Percentiles rank a stretch among this genome's conserved stretches.
phyloP scores from a whole-genome alignment of 1,140 invertebrate species.

The Portunus trituberculatus region DNA sequence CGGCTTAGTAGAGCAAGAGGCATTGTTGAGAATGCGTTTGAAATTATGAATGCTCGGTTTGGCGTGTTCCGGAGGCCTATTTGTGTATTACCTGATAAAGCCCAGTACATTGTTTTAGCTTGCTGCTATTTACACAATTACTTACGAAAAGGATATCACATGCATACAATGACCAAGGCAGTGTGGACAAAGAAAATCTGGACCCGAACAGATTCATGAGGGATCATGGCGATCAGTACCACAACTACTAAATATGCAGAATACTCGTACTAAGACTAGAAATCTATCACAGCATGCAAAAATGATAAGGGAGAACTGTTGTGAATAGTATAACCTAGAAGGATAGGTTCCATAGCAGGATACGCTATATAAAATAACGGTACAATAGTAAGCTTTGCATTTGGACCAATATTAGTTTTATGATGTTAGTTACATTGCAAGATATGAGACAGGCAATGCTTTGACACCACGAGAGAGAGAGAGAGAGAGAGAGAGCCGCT shows the following conservation, averaged over 20 bases:
- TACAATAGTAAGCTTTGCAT: conserved; percentile 38
- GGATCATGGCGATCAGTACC: conserved; percentile 60
- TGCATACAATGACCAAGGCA: conserved; percentile 66
- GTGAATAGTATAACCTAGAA: conserved; percentile 56
- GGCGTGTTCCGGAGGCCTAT: conserved; percentile 66
- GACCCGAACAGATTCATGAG: conserved; percentile 60
- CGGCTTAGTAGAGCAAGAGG: conserved; percentile 43
- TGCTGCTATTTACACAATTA: conserved; percentile 60
- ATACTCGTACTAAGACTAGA: conserved; percentile 66
- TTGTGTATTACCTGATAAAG: conserved; percentile 67
- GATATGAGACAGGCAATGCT: too few species aligned
- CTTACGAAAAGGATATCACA: conserved; percentile 59
- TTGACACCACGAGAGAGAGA: too few species aligned
- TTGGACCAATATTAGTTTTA: background rate
- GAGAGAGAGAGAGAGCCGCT: background rate
- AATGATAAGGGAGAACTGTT: conserved; percentile 49
- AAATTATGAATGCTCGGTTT: conserved; percentile 63
- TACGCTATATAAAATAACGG: conserved; percentile 60
- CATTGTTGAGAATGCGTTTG: conserved; percentile 65
- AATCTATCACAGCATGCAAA: conserved; percentile 49
- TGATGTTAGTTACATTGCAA: background rate
- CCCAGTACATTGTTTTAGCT: conserved; percentile 46
- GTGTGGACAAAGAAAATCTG: conserved; percentile 61
- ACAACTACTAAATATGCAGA: conserved; percentile 50
- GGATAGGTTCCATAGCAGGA: conserved; percentile 55